These are phyloP conservation scores for Cheirogaleus major DNA, from an alignment of 2,797 vertebrate species.

Conservation along the genomic window DNA sequence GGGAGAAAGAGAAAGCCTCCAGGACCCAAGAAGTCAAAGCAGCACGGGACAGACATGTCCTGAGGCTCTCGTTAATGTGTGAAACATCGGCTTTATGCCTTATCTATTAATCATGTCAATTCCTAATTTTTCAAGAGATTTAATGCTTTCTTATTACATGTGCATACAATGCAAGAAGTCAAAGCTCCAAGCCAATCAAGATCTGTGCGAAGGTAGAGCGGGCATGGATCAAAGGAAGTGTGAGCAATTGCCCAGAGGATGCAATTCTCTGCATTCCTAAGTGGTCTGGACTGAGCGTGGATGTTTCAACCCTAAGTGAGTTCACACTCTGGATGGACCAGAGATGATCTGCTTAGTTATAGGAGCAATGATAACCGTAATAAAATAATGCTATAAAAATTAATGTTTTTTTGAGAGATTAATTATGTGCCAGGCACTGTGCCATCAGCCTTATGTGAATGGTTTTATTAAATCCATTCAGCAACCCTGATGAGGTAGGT, in stretches of 20 bases:
- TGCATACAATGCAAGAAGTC: background rate
- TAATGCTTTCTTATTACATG: background rate
- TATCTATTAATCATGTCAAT: background rate
- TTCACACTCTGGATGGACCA: background rate
- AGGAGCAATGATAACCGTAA: background rate
- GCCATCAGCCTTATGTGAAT: background rate
- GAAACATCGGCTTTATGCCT: background rate
- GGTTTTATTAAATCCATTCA: background rate
- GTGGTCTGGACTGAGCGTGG: background rate
- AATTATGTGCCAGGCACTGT: background rate
- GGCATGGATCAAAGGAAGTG: background rate
- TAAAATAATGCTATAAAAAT: background rate
- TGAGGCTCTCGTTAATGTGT: background rate
- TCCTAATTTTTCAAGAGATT: constrained; percentile 35
- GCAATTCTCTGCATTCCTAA: background rate
- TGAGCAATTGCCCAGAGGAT: background rate
- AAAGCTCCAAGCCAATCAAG: background rate
- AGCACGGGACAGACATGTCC: background rate
- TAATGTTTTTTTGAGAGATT: background rate
- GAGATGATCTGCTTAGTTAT: background rate
- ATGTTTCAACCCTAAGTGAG: background rate
- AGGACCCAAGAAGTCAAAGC: background rate
- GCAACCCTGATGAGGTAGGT: background rate
- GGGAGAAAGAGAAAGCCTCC: background rate
- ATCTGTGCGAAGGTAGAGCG: background rate